phyloP scores from a whole-genome alignment of 2,113 vertebrate species.

The Eulemur macaco region DNA sequence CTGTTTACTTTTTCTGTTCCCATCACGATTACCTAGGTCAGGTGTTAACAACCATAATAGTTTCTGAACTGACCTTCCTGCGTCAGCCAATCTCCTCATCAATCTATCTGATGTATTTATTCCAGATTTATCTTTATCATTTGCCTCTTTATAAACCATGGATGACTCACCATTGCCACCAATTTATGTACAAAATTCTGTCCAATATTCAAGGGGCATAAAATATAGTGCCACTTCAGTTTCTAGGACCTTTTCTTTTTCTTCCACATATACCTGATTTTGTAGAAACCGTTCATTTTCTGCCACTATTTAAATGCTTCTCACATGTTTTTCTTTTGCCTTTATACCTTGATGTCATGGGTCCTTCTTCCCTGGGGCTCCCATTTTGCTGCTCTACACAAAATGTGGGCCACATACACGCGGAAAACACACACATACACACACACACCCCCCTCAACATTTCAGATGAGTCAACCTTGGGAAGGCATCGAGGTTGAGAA shows the following conservation, averaged over 20 bases:
- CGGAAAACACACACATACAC: no score
- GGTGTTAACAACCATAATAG: background rate
- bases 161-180: background rate
- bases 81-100: background rate
- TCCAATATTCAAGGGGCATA: background rate
- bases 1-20: background rate
- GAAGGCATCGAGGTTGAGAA: background rate
- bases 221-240: background rate
- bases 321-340: background rate
- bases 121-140: background rate
- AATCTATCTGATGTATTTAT: background rate
- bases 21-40: background rate
- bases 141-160: conserved; percentile 15
- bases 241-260: background rate
- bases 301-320: background rate
- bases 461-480: background rate
- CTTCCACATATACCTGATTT: background rate
- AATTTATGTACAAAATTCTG: background rate
- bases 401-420: background rate
- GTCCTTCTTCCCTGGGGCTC: background rate
- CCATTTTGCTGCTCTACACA: background rate
- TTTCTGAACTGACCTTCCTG: background rate
- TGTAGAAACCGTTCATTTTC: background rate
- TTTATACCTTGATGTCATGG: background rate
- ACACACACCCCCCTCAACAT: background rate